Evolutionary conservation across 1,140 invertebrate species (phyloP).

Genomic region (Zaprionus camerounensis): DNA sequence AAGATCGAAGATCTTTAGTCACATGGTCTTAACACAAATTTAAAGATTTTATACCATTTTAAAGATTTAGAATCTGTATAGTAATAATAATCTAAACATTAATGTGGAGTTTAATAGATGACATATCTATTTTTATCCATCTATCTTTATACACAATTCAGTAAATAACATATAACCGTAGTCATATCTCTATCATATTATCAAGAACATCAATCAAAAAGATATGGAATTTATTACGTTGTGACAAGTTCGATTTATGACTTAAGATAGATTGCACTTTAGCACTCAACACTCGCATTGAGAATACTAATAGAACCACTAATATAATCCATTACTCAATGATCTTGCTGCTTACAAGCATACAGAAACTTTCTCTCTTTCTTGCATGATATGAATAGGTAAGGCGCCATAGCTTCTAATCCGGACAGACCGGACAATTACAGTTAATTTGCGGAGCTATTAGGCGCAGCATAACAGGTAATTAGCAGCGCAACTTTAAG

Average conservation of each 20-base stretch:
- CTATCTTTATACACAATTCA: no score
- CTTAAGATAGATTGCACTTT: neutral
- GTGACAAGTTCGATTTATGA: neutral
- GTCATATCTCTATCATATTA: neutral
- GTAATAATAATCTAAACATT: no score
- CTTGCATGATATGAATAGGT: no score
- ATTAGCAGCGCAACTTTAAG: slow-evolving; percentile 62
- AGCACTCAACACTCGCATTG: neutral
- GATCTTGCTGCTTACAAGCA: neutral
- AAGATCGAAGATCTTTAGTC: no score
- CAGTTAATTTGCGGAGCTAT: slow-evolving; percentile 49
- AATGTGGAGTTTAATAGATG: no score
- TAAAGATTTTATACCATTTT: no score
- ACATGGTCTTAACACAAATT: no score
- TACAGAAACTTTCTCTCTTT: neutral
- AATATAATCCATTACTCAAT: slow-evolving; percentile 1
- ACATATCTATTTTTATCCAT: no score
- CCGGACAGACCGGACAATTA: slow-evolving; percentile 17
- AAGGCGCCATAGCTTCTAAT: neutral
- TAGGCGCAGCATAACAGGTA: slow-evolving; percentile 59
- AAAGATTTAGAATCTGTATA: no score
- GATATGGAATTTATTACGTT: neutral
- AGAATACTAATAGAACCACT: neutral
- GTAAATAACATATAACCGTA: neutral
- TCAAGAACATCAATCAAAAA: neutral